Conservation (phyloP, 92 coral and sea anemone genomes). For the Zoanthus solanderi region DNA sequence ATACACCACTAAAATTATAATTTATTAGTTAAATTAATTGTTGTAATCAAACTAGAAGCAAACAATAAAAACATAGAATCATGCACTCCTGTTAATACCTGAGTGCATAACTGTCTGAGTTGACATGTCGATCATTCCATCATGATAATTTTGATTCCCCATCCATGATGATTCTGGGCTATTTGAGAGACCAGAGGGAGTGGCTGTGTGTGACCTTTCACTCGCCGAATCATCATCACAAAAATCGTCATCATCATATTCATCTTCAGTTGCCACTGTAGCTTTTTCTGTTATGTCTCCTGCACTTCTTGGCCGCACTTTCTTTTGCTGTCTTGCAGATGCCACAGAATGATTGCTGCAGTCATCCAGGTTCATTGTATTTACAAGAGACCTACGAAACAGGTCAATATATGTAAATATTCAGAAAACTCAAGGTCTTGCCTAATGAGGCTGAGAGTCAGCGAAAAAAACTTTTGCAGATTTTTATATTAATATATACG, state of each 20-base stretch:
- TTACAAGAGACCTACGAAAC: slow-evolving; percentile 68
- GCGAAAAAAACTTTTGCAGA: too few species aligned
- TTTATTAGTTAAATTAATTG: too few species aligned
- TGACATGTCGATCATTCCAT: slow-evolving; percentile 84
- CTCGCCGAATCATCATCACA: slow-evolving; percentile 70
- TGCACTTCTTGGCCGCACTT: slow-evolving; percentile 73
- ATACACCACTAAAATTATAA: too few species aligned
- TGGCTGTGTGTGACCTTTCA: slow-evolving; percentile 50
- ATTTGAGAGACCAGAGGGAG: slow-evolving; percentile 15
- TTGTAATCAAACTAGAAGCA: too few species aligned
- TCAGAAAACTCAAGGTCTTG: too few species aligned
- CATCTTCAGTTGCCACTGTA: slow-evolving; percentile 44
- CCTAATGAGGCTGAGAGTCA: too few species aligned
- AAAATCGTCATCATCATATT: slow-evolving; percentile 71
- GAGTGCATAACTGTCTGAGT: slow-evolving; percentile 95
- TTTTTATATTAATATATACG: too few species aligned
- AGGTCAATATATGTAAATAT: neutral
- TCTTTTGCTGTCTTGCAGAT: slow-evolving; percentile 61
- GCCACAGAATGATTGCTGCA: slow-evolving; percentile 71
- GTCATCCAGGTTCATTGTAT: slow-evolving; percentile 88
- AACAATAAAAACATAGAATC: neutral
- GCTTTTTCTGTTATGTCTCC: slow-evolving; percentile 52
- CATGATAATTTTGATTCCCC: slow-evolving; percentile 57
- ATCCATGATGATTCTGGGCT: slow-evolving; percentile 70
- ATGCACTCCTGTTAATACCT: slow-evolving; percentile 43